Conservation (phyloP, 2,797 vertebrate species). For the Enoplosus armatus region DNA sequence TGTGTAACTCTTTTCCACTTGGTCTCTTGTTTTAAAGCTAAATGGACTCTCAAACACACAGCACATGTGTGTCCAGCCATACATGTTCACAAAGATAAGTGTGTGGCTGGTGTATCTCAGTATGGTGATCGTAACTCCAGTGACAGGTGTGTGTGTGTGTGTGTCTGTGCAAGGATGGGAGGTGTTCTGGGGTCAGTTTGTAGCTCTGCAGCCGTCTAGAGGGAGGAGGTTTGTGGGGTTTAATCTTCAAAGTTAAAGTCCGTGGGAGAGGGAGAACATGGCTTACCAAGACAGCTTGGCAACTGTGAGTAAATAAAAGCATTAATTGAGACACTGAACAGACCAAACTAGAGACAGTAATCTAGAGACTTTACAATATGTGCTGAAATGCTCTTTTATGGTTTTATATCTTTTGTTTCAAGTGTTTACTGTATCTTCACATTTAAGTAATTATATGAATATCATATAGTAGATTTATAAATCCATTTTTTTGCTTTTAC, state of each 20-base stretch:
- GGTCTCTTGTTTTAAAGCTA: not conserved
- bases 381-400: not conserved
- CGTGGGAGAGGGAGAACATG: constrained; percentile 29
- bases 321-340: not conserved
- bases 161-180: not conserved
- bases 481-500: not conserved
- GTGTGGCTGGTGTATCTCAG: not conserved
- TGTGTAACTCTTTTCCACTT: not conserved
- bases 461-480: not conserved
- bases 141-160: constrained; percentile 44
- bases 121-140: constrained; percentile 6
- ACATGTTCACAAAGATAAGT: constrained; percentile 5
- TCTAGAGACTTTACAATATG: not conserved
- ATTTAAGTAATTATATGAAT: not conserved
- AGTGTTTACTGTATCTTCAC: not conserved
- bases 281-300: constrained; percentile 19
- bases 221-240: constrained; percentile 36
- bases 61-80: not conserved
- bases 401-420: not conserved
- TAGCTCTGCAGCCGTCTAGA: constrained; percentile 25
- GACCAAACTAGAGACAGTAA: not conserved
- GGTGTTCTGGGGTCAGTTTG: constrained; percentile 30
- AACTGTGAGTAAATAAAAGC: constrained; percentile 37
- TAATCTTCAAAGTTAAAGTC: constrained; percentile 34
- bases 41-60: not conserved